These are phyloP conservation scores for Myotis davidii DNA, from an alignment of 2,113 vertebrate species.

Conservation along the genomic window DNA sequence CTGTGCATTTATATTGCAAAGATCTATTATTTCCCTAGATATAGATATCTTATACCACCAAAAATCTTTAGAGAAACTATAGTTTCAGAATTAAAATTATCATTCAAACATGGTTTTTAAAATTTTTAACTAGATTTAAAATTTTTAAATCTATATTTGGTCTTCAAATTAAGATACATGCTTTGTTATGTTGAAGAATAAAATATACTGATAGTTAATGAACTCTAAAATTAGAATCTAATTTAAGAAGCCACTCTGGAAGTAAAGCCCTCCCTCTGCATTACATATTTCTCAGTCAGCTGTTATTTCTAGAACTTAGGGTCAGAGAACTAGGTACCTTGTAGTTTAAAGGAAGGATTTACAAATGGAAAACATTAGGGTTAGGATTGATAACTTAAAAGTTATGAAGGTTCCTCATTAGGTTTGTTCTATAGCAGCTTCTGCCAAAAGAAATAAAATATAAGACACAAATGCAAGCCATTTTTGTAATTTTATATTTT, in stretches of 20 bases:
- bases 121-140: conserved; percentile 1
- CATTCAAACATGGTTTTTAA: neutral
- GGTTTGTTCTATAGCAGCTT: neutral
- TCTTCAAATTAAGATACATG: neutral
- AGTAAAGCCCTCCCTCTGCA: neutral
- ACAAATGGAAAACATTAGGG: neutral
- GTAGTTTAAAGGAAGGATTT: conserved; percentile 11
- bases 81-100: conserved; percentile 36
- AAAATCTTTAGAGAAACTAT: conserved; percentile 28
- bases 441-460: neutral
- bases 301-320: neutral
- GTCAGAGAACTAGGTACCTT: neutral
- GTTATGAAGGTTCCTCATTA: neutral
- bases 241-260: neutral
- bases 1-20: neutral
- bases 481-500: too few relatives aligned
- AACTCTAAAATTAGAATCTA: neutral
- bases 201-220: neutral
- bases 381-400: neutral
- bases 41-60: neutral
- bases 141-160: neutral
- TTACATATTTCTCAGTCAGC: neutral
- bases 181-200: conserved; percentile 17
- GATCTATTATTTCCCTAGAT: conserved; percentile 2
- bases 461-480: neutral